Evolutionary conservation across 53 echinoderm and acorn worm species (phyloP).

Genomic region (Apostichopus leukothele): DNA sequence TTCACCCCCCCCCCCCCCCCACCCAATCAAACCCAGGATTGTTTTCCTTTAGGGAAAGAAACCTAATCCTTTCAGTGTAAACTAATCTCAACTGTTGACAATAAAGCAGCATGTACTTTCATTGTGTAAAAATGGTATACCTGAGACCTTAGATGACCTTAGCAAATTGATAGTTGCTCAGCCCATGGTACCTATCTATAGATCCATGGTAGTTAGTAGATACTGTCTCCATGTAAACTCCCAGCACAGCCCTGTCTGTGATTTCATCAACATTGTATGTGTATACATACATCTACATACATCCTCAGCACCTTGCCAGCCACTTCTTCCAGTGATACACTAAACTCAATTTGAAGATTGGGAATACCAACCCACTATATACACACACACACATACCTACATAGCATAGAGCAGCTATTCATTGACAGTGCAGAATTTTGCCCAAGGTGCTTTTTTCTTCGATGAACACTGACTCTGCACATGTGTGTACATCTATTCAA

Average conservation of each 20-base stretch:
- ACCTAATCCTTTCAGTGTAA: not conserved
- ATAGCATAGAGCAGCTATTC: not conserved
- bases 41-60: too few relatives aligned
- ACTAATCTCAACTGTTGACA: constrained; percentile 3
- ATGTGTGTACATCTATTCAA: not conserved
- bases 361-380: not conserved
- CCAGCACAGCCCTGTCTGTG: not conserved
- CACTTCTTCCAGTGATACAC: too few relatives aligned
- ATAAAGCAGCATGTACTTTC: not conserved
- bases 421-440: not conserved
- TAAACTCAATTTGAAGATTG: not conserved
- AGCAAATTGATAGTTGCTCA: not conserved
- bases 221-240: too few relatives aligned
- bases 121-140: not conserved
- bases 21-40: too few relatives aligned
- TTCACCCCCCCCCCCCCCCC: too few relatives aligned
- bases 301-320: too few relatives aligned
- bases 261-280: not conserved
- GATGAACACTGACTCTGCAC: too few relatives aligned
- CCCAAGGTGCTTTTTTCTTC: not conserved
- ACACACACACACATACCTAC: not conserved
- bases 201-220: not conserved
- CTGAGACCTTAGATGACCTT: constrained; percentile 12
- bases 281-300: too few relatives aligned
- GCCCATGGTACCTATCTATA: not conserved